A percentile compares a stretch with the other conserved stretches of the same genome.
Evolutionary conservation across 2,888 invertebrate species (phyloP).

Genomic region (Pseudanteris insignis): DNA sequence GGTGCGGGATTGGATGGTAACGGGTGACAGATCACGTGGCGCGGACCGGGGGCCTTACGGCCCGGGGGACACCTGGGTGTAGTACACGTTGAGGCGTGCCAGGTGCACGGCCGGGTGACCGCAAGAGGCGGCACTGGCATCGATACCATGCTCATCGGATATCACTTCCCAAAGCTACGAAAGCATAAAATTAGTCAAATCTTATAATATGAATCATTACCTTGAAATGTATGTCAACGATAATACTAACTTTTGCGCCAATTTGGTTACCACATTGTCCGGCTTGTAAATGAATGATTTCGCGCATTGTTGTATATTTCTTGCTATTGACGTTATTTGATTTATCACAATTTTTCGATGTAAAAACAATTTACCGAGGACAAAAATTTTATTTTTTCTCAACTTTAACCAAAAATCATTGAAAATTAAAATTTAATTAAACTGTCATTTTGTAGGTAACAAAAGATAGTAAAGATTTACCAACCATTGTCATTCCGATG

Average conservation of each 20-base stretch:
- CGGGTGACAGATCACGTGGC: constrained; percentile 72
- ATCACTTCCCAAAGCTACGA: constrained; percentile 19
- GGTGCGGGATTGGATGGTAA: constrained; percentile 71
- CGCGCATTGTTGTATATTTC: constrained; percentile 66
- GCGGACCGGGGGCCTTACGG: constrained; percentile 72
- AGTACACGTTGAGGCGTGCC: constrained; percentile 11
- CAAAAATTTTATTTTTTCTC: no score
- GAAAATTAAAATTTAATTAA: no score
- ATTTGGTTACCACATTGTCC: constrained; percentile 75
- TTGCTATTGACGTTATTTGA: neutral
- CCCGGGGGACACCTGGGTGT: neutral
- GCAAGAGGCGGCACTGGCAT: constrained; percentile 1
- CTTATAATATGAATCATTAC: no score
- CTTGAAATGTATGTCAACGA: neutral
- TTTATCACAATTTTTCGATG: neutral
- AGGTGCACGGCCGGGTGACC: constrained; percentile 1
- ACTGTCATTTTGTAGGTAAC: no score
- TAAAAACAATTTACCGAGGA: neutral
- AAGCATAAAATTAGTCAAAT: no score
- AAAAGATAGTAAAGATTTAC: neutral
- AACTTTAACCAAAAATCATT: no score
- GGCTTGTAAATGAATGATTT: constrained; percentile 73
- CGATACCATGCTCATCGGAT: constrained; percentile 18
- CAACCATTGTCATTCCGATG: neutral
- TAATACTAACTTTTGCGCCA: constrained; percentile 68